Percentiles rank a stretch among this genome's conserved stretches.
These are phyloP conservation scores for Drosophila formosana DNA, from an alignment of 2,888 invertebrate genomes.

Conservation along the genomic window DNA sequence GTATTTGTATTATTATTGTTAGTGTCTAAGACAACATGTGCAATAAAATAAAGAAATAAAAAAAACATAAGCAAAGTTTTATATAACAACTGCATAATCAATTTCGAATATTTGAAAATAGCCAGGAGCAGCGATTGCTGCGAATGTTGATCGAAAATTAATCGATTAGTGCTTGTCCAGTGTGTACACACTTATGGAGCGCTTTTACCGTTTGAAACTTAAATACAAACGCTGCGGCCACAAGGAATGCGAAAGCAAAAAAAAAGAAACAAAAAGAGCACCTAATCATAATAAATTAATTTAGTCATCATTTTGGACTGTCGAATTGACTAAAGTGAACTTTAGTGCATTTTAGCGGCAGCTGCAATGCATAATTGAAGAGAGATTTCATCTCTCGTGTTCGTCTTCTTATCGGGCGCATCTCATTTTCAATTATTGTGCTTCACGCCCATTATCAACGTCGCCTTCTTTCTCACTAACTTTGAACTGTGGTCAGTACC, in stretches of 20 bases:
- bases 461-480: neutral
- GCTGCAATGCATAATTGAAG: constrained; percentile 10
- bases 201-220: constrained; percentile 51
- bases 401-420: neutral
- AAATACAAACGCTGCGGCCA: constrained; percentile 8
- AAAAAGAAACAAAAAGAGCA: neutral
- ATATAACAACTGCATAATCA: neutral
- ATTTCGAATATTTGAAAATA: neutral
- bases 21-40: constrained; percentile 68
- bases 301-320: too few species aligned
- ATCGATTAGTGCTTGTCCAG: constrained; percentile 7
- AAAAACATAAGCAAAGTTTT: too few species aligned
- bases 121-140: too few species aligned
- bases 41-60: constrained; percentile 58
- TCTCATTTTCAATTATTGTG: neutral
- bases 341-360: neutral
- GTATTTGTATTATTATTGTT: constrained; percentile 54
- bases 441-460: constrained; percentile 37
- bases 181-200: constrained; percentile 32
- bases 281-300: too few species aligned
- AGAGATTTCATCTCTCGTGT: neutral
- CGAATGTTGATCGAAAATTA: constrained; percentile 11
- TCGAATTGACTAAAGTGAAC: neutral
- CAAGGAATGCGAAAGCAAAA: neutral
- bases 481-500: constrained; percentile 15